These are phyloP conservation scores for Drosophila ochracea DNA, from an alignment of 2,888 invertebrate species.

Conservation along the genomic window DNA sequence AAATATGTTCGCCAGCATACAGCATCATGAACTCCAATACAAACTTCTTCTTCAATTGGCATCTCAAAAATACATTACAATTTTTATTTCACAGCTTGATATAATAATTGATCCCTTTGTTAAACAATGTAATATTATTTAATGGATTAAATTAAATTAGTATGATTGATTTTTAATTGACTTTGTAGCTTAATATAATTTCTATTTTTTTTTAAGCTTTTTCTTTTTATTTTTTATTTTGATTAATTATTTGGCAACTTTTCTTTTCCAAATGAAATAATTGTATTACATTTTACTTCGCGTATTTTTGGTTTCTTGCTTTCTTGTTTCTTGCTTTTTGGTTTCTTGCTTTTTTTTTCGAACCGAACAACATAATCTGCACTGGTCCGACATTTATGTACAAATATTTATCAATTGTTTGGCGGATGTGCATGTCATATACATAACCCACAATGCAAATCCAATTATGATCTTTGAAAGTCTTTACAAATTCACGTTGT, in stretches of 20 bases:
- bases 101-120: not conserved
- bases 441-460: slow-evolving; percentile 3
- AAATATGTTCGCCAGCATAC: not conserved
- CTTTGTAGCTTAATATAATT: not conserved
- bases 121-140: not conserved
- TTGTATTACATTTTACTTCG: not conserved
- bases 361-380: not conserved
- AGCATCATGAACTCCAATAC: not conserved
- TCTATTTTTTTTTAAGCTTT: not conserved
- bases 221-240: not conserved
- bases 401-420: not conserved
- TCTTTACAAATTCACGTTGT: accelerated
- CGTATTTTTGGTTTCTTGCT: too few relatives aligned
- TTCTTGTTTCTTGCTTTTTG: too few relatives aligned
- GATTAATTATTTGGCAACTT: not conserved
- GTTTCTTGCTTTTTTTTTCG: not conserved
- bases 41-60: not conserved
- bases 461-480: not conserved
- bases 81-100: not conserved
- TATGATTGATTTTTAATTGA: not conserved
- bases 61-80: not conserved
- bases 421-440: not conserved
- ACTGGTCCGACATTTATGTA: not conserved
- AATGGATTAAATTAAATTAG: not conserved
- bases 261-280: not conserved